A percentile compares a stretch with the other conserved stretches of the same genome.
These are phyloP conservation scores for Stichopus chloronotus DNA, from an alignment of 35 echinoderm and acorn worm species.

Conservation along the genomic window DNA sequence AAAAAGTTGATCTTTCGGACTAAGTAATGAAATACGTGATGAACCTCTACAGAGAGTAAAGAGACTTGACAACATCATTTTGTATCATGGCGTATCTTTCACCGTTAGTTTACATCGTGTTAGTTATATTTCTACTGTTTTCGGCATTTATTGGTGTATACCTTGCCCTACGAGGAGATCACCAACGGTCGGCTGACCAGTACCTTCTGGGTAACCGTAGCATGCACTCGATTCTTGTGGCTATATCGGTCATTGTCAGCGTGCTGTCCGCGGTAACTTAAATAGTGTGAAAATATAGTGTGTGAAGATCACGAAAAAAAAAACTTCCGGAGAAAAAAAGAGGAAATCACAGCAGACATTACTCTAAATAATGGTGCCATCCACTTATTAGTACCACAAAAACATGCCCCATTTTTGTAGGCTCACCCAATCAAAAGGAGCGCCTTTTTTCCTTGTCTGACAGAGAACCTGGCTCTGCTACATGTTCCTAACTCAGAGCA, in stretches of 20 bases:
- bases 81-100: not conserved
- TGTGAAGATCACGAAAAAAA: slow-evolving; percentile 41
- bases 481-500: too few species aligned
- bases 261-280: slow-evolving; percentile 21
- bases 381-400: too few species aligned
- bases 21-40: too few species aligned
- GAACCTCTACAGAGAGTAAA: not conserved
- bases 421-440: too few species aligned
- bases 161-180: slow-evolving; percentile 57
- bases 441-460: too few species aligned
- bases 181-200: slow-evolving; percentile 42
- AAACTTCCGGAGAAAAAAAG: slow-evolving; percentile 11
- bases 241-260: slow-evolving; percentile 49
- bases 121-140: not conserved
- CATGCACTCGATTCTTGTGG: slow-evolving; percentile 59
- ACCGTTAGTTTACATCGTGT: not conserved
- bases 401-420: too few species aligned
- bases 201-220: slow-evolving; percentile 63
- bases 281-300: slow-evolving; percentile 44
- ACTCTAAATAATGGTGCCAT: too few species aligned
- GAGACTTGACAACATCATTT: too few species aligned
- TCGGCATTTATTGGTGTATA: slow-evolving; percentile 43
- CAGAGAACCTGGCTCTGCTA: too few species aligned
- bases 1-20: too few species aligned
- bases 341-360: not conserved